Evolutionary conservation across 2,113 vertebrate species (phyloP).

Genomic region (Emydocephalus ijimae): DNA sequence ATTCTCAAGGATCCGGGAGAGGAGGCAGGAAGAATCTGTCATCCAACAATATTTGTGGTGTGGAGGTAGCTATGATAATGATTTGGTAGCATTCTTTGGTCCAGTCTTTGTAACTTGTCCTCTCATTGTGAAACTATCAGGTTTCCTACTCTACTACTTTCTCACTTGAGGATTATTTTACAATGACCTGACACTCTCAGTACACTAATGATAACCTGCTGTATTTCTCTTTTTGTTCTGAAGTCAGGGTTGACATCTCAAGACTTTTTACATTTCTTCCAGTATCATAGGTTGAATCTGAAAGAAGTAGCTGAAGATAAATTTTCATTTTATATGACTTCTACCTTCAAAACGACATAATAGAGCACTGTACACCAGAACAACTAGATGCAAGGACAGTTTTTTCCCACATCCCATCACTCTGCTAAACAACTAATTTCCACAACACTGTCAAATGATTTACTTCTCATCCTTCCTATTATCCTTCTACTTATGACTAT

Average conservation of each 20-base stretch:
- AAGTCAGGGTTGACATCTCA: not conserved
- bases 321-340: not conserved
- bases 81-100: not conserved
- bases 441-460: too few relatives aligned
- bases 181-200: not conserved
- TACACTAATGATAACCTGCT: not conserved
- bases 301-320: not conserved
- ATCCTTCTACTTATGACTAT: too few relatives aligned
- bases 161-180: not conserved
- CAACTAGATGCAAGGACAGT: too few relatives aligned
- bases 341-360: too few relatives aligned
- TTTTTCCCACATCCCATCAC: too few relatives aligned
- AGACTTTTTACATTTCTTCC: not conserved
- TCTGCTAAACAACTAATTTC: too few relatives aligned
- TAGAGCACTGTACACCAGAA: too few relatives aligned
- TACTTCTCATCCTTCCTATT: too few relatives aligned
- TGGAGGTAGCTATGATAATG: not conserved
- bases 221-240: not conserved
- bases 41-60: not conserved
- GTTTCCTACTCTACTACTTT: not conserved
- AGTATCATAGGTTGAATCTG: not conserved
- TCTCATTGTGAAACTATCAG: not conserved
- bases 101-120: not conserved
- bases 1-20: not conserved
- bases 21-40: not conserved